Percentiles rank a stretch among this genome's conserved stretches.
phyloP scores from a whole-genome alignment of 2,113 vertebrate genomes.

The Sardina pilchardus region DNA sequence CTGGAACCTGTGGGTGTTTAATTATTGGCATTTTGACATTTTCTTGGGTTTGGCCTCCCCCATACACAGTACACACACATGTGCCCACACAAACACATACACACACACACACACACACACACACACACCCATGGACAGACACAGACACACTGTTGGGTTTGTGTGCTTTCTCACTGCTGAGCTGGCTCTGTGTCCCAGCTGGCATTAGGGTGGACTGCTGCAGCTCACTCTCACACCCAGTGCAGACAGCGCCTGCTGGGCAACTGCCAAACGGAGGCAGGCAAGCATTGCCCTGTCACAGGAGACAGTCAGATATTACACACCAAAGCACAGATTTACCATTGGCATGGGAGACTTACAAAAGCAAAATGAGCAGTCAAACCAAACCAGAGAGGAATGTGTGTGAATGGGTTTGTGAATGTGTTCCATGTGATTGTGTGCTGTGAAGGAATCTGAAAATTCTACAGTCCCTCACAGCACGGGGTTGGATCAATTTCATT shows the following conservation, averaged over 20 bases:
- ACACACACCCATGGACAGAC: not conserved
- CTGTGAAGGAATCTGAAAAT: not conserved
- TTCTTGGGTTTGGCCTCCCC: not conserved
- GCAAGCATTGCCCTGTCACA: not conserved
- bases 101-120: not conserved
- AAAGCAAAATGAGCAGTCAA: not conserved
- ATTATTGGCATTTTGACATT: not conserved
- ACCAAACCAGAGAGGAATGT: not conserved
- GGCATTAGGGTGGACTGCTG: not conserved
- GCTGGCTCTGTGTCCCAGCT: not conserved
- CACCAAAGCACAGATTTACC: not conserved
- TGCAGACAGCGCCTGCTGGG: not conserved
- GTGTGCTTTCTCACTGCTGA: not conserved
- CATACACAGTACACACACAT: no score
- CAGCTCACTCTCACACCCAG: not conserved
- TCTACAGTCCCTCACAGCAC: not conserved
- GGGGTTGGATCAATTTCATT: not conserved
- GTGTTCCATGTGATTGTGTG: not conserved
- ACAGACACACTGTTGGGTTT: not conserved
- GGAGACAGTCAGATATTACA: not conserved
- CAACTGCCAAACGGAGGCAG: constrained; percentile 6
- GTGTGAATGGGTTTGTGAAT: not conserved
- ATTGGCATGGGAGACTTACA: not conserved
- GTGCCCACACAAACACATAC: not conserved
- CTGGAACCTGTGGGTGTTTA: not conserved